Conservation (phyloP, 1,140 invertebrate genomes). For the Drosophila subpulchrella region DNA sequence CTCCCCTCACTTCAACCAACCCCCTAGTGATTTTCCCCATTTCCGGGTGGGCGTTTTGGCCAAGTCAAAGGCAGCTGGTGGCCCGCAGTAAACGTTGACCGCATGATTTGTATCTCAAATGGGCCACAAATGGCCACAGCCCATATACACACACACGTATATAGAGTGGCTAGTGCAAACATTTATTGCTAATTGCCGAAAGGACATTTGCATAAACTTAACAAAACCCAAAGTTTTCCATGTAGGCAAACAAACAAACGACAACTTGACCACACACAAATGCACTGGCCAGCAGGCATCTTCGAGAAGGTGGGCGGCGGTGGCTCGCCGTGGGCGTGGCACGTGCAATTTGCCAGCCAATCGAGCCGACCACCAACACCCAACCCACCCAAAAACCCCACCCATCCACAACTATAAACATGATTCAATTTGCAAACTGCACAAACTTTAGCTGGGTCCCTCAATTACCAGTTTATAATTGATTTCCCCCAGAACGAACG, state of each 20-base stretch:
- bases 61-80: constrained; percentile 63
- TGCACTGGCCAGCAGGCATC: constrained; percentile 19
- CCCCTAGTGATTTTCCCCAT: not conserved
- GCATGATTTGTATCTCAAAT: constrained; percentile 82
- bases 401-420: constrained; percentile 36
- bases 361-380: constrained; percentile 2
- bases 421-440: constrained; percentile 59
- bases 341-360: constrained; percentile 43
- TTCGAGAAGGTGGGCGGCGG: constrained; percentile 19
- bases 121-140: constrained; percentile 68
- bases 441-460: constrained; percentile 29
- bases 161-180: constrained; percentile 61
- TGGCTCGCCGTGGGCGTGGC: constrained; percentile 22
- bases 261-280: constrained; percentile 56
- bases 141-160: constrained; percentile 26
- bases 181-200: constrained; percentile 82
- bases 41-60: constrained; percentile 31
- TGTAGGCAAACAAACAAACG: constrained; percentile 64
- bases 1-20: constrained; percentile 6
- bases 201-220: constrained; percentile 83
- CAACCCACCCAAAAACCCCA: not conserved
- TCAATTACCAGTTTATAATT: constrained; percentile 68
- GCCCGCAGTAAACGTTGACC: constrained; percentile 77
- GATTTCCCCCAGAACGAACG: constrained; percentile 26
- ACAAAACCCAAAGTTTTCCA: constrained; percentile 77